Conservation (phyloP, 2,797 vertebrate genomes). For the Danio kyathit region DNA sequence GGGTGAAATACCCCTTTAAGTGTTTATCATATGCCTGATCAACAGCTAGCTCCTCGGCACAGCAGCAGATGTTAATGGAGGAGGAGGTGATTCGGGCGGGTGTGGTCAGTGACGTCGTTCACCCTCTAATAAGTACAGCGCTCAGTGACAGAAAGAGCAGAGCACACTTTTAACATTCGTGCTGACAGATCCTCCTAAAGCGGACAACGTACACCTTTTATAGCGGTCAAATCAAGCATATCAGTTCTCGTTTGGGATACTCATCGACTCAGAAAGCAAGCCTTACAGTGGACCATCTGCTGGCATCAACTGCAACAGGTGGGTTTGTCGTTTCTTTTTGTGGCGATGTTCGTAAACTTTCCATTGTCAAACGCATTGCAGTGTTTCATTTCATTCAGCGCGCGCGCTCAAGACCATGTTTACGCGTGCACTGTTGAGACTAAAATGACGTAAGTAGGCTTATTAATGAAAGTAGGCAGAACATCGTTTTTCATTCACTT, state of each 20-base stretch:
- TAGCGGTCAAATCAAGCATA: background rate
- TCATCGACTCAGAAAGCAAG: background rate
- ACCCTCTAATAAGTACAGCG: constrained; percentile 38
- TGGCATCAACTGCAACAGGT: constrained; percentile 22
- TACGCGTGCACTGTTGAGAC: background rate
- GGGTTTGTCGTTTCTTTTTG: background rate
- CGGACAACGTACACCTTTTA: background rate
- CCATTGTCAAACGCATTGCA: background rate
- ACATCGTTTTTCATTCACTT: background rate
- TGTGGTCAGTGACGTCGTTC: constrained; percentile 34
- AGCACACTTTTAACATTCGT: constrained; percentile 1
- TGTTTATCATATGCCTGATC: too few relatives aligned
- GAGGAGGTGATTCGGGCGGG: constrained; percentile 35
- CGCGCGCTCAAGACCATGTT: background rate
- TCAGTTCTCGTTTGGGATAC: background rate
- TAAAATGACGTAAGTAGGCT: background rate
- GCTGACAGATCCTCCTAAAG: background rate
- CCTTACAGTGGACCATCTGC: background rate
- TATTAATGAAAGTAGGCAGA: background rate
- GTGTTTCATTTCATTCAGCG: background rate
- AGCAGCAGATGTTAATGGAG: constrained; percentile 9
- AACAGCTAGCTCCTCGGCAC: background rate
- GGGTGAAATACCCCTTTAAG: too few relatives aligned
- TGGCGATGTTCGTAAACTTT: background rate
- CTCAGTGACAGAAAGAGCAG: constrained; percentile 17